Evolutionary conservation across 1,140 invertebrate species (phyloP).

Genomic region (Hestina assimilis): DNA sequence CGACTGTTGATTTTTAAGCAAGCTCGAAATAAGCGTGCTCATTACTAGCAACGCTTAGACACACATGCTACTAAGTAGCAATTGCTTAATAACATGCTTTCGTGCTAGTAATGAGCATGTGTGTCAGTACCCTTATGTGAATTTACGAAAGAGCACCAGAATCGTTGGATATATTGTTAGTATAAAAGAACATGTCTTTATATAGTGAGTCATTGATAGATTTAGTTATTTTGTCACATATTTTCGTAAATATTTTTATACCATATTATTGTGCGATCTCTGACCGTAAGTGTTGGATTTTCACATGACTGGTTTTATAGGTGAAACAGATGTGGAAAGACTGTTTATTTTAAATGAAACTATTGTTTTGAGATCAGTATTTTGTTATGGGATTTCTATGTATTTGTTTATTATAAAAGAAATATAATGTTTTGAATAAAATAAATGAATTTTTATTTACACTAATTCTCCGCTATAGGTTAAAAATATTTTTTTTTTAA

Average conservation of each 20-base stretch:
- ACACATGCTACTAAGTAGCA: no score
- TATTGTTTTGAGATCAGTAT: slow-evolving; percentile 56
- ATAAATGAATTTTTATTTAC: slow-evolving; percentile 16
- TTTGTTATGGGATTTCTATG: slow-evolving; percentile 44
- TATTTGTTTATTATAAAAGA: slow-evolving; percentile 11
- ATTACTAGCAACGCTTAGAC: no score
- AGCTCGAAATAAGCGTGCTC: no score
- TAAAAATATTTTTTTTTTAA: not conserved
- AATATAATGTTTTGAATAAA: slow-evolving; percentile 20
- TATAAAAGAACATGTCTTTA: no score
- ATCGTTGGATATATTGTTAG: no score
- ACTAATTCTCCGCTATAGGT: not conserved
- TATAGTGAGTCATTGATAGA: no score
- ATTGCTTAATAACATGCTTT: no score
- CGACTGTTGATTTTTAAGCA: no score
- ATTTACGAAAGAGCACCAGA: no score
- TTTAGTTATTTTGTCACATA: no score
- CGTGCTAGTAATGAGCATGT: no score
- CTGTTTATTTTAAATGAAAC: slow-evolving; percentile 29
- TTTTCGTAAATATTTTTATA: not conserved
- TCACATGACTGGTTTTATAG: slow-evolving; percentile 73
- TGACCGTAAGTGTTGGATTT: slow-evolving; percentile 15
- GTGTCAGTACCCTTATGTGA: no score
- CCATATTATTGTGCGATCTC: slow-evolving; percentile 16
- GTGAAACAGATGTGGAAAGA: slow-evolving; percentile 66